Conservation (phyloP, 2,113 vertebrate species). For the Hippocampus abdominalis region DNA sequence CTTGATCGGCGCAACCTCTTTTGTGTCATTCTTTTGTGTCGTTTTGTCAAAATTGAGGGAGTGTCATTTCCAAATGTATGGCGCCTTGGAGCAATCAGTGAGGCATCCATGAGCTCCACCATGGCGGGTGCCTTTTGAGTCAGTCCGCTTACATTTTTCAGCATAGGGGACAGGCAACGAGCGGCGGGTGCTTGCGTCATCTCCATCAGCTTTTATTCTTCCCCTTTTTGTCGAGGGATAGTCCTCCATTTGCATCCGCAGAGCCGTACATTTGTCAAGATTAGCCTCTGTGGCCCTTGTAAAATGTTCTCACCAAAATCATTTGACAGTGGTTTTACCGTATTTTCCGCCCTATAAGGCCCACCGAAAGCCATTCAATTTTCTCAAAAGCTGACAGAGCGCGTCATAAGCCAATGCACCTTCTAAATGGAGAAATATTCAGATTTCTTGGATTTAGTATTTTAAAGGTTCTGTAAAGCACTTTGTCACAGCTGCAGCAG, state of each 20-base stretch:
- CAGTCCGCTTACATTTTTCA: conserved; percentile 36
- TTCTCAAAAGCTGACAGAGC: too few species aligned
- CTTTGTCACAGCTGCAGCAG: too few species aligned
- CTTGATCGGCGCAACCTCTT: conserved; percentile 10
- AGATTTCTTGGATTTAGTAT: too few species aligned
- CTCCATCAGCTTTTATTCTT: conserved; percentile 19
- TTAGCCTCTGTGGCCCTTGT: conserved; percentile 1
- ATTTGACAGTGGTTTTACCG: too few species aligned
- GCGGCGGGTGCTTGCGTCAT: conserved; percentile 25
- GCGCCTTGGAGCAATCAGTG: conserved; percentile 26
- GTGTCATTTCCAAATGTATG: conserved; percentile 21
- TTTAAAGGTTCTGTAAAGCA: too few species aligned
- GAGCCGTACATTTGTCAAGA: neutral
- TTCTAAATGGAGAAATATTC: too few species aligned
- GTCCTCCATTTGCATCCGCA: conserved; percentile 1
- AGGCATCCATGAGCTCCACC: conserved; percentile 11
- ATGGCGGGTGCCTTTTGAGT: conserved; percentile 24
- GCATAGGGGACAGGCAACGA: conserved; percentile 23
- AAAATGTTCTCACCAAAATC: neutral
- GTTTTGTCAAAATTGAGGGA: conserved; percentile 26
- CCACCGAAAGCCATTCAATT: too few species aligned
- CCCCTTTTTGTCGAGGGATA: neutral
- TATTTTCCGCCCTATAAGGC: too few species aligned
- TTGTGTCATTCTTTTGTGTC: conserved; percentile 15
- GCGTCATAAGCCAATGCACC: too few species aligned